These are phyloP conservation scores for Tholera decimalis DNA, from an alignment of 2,888 invertebrate species.

Conservation along the genomic window DNA sequence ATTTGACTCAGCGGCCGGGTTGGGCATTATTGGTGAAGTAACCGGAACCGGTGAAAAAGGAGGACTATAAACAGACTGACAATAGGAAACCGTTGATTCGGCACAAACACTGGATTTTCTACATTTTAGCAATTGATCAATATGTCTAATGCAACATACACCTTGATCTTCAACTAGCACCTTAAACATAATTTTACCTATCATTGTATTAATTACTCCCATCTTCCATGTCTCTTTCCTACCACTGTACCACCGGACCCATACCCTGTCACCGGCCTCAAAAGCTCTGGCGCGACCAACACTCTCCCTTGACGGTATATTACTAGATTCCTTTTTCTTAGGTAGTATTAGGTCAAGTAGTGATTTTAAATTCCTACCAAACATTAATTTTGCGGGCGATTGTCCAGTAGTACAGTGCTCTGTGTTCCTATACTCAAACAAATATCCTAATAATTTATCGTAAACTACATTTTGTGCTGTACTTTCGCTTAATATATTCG, in stretches of 20 bases:
- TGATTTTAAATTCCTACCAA: not conserved
- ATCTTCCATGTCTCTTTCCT: not conserved
- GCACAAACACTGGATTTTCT: constrained; percentile 1
- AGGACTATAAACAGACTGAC: not conserved
- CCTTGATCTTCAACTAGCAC: not conserved
- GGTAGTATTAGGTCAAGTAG: not conserved
- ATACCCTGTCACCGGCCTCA: not conserved
- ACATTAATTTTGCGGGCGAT: not conserved
- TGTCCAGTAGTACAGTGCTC: not conserved
- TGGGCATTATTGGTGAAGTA: not conserved
- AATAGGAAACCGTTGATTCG: not conserved
- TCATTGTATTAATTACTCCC: too few relatives aligned
- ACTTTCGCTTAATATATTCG: constrained; percentile 1
- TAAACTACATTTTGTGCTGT: not conserved
- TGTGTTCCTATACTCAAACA: constrained; percentile 1
- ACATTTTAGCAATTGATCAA: constrained; percentile 1
- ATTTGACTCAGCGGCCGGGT: too few relatives aligned
- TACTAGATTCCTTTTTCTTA: not conserved
- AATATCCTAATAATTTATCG: not conserved
- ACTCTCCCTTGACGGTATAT: not conserved
- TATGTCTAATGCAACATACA: constrained; percentile 1
- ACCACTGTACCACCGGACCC: constrained; percentile 4
- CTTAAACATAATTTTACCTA: constrained; percentile 2
- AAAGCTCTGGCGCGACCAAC: not conserved
- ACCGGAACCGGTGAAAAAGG: not conserved